phyloP scores from a whole-genome alignment of 2,113 vertebrate genomes.

The Piaya cayana region DNA sequence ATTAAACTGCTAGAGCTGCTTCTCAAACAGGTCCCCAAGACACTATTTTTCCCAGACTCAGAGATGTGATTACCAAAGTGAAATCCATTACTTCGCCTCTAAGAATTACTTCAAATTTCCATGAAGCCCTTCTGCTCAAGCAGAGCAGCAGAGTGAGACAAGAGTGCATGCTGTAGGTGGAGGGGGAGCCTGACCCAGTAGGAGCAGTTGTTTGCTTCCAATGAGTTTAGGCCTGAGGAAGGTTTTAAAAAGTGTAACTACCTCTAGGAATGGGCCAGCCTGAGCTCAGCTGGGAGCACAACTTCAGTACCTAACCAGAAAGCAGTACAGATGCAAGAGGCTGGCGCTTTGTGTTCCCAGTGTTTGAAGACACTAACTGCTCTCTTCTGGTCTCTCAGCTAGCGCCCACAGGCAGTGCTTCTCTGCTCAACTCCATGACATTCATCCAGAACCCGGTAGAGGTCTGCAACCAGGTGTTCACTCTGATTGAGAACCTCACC shows the following conservation, averaged over 20 bases:
- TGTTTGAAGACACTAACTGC: neutral
- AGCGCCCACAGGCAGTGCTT: slow-evolving; percentile 87
- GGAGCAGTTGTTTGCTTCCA: neutral
- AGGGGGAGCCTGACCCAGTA: neutral
- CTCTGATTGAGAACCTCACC: slow-evolving; percentile 93
- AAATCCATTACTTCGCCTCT: neutral
- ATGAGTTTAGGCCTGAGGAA: neutral
- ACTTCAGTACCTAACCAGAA: neutral
- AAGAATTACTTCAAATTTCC: neutral
- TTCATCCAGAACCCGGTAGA: slow-evolving; percentile 91
- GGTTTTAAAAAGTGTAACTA: neutral
- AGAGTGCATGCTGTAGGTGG: neutral
- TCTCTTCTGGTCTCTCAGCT: slow-evolving; percentile 74
- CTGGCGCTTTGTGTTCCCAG: neutral
- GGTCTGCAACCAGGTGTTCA: slow-evolving; percentile 90
- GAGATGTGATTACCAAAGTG: neutral
- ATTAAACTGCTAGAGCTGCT: neutral
- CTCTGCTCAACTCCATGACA: slow-evolving; percentile 91
- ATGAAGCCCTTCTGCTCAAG: neutral
- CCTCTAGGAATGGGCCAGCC: neutral
- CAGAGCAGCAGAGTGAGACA: neutral
- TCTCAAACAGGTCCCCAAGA: neutral
- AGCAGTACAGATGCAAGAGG: neutral
- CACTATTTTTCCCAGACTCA: neutral
- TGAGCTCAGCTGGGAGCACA: neutral